Base-by-base conservation (phyloP, 2,113 vertebrate genomes). In the Prinia subflava region DNA sequence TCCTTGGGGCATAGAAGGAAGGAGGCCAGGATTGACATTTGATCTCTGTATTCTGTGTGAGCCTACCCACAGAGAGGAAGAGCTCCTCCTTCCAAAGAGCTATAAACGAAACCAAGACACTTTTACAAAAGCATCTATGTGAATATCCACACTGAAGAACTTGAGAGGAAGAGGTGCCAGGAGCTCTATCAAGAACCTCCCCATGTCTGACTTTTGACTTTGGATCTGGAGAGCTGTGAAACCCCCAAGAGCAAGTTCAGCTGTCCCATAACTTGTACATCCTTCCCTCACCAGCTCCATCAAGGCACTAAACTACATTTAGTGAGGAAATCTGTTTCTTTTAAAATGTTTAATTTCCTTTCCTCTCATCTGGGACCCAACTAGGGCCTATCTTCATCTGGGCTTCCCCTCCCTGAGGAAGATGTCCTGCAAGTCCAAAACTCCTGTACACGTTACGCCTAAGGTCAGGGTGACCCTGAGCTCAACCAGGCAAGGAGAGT, bases 361-460 rank as follows among this genome's bases (percentile, higher is more conserved):
- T 77, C 33, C 30, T 50, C 20, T 71, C 22, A 20, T 25, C 42
- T 59, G 15, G 30, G n/a, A 79, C 33, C 5, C 35, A 90, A 28
- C 5, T 13, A 39, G 64, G 28, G 30, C 15, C 7, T 8, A 0
- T 39, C 35, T 82, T 85, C 1, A 2, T 22, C 10, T 9, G n/a
- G 13, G 7, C 22, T 76, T 73, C 41, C 8, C 10, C 2, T 23
- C 6, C 3, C 2, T 1, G 11, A 9, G 10, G 10, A 67, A 67
- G 27, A 19, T 10, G 16, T 19, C 56, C n/a, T 44, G 22, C 13
- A 25, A 78, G 33, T 42, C 31, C 53, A 47, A 83, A 78, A 37
- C 24, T 44, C 62, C 57, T 28, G 18, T 14, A 10, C 1, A 0
- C 6, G 1, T 78, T 53, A 20, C 1, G 0, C 10, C 65, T 25